Conservation (phyloP, 2,113 vertebrate genomes). For the Anhinga rufa region DNA sequence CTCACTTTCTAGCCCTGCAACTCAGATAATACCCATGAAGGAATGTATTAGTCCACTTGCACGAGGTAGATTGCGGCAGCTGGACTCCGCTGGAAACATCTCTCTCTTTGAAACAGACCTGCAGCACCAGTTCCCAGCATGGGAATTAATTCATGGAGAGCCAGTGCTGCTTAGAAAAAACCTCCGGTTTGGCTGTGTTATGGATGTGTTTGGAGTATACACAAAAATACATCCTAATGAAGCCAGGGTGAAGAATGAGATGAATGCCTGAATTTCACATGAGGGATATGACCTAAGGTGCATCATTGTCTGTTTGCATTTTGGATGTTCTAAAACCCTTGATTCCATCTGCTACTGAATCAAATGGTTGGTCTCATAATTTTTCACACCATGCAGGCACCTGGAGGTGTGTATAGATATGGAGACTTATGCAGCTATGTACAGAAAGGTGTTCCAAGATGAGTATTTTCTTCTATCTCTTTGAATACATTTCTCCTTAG, state of each 20-base stretch:
- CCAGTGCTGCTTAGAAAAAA: background rate
- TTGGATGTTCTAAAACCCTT: background rate
- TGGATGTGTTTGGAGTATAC: background rate
- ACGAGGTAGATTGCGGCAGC: background rate
- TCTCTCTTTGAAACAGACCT: background rate
- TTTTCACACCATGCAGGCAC: background rate
- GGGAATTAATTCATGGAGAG: background rate
- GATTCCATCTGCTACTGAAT: background rate
- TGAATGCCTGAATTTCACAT: background rate
- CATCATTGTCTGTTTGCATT: background rate
- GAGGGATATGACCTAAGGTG: background rate
- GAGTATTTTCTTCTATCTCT: background rate
- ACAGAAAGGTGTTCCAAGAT: background rate
- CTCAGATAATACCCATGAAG: background rate
- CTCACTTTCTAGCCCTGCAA: background rate
- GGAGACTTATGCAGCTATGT: background rate
- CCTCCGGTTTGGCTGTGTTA: background rate
- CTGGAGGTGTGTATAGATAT: background rate
- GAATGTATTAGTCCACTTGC: constrained; percentile 27
- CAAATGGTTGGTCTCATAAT: background rate
- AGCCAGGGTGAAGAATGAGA: background rate
- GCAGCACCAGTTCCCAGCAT: background rate
- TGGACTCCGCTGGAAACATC: background rate
- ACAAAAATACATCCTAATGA: background rate
- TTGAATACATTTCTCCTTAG: background rate